Evolutionary conservation across 1,140 invertebrate species (phyloP).

Genomic region (Drosophila tani): DNA sequence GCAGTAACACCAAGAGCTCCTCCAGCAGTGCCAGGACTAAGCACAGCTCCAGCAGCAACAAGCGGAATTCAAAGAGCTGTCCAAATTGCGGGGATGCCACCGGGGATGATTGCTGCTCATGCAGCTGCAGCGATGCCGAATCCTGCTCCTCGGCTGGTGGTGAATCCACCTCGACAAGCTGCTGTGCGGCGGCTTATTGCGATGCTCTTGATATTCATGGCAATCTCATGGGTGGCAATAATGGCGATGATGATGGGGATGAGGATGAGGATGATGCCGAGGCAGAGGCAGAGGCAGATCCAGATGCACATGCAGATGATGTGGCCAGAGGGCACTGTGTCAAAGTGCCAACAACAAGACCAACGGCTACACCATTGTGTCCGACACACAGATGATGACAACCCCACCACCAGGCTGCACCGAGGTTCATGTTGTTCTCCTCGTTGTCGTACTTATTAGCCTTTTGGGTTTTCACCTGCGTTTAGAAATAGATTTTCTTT

Average conservation of each 20-base stretch:
- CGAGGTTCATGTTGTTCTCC: conserved; percentile 75
- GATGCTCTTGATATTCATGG: conserved; percentile 30
- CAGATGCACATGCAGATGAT: conserved; percentile 9
- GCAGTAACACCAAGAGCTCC: conserved; percentile 10
- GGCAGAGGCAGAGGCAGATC: conserved; percentile 8
- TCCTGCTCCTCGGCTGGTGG: conserved; percentile 45
- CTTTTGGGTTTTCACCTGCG: conserved; percentile 12
- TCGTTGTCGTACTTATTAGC: conserved; percentile 25
- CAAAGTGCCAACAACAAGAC: conserved; percentile 14
- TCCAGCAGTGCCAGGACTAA: conserved; percentile 14
- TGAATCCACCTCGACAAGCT: conserved; percentile 25
- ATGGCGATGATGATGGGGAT: conserved; percentile 10
- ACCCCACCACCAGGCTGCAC: conserved; percentile 64
- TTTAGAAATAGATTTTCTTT: conserved; percentile 11
- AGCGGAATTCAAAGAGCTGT: conserved; percentile 36
- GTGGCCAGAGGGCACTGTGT: conserved; percentile 7
- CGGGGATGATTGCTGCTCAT: conserved; percentile 42
- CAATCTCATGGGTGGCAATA: conserved; percentile 20
- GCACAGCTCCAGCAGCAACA: background rate
- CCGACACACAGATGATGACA: conserved; percentile 71
- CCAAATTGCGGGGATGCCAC: conserved; percentile 33
- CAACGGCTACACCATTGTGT: conserved; percentile 27
- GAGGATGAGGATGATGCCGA: conserved; percentile 15
- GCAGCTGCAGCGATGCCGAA: conserved; percentile 57
- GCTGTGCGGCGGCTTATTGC: conserved; percentile 41